A percentile compares a stretch with the other conserved stretches of the same genome.
Conservation (phyloP, 2,113 vertebrate species). For the Saimiri boliviensis region DNA sequence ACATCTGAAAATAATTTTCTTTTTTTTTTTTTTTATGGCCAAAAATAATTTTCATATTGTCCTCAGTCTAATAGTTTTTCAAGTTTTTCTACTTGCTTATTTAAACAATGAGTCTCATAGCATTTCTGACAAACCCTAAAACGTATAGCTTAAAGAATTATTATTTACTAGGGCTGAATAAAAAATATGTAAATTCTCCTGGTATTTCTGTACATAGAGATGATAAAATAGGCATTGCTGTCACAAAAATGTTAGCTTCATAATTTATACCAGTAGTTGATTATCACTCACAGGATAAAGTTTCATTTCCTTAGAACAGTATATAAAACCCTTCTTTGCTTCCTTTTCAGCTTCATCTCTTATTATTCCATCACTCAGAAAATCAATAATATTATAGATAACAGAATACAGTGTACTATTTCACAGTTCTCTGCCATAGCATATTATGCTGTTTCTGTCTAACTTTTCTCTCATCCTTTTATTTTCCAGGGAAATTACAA, state of each 20-base stretch:
- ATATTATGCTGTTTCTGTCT: background rate
- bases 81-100: slow-evolving; percentile 10
- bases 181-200: background rate
- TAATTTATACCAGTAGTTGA: background rate
- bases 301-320: background rate
- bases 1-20: slow-evolving; percentile 36
- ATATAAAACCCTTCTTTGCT: background rate
- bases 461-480: slow-evolving; percentile 35
- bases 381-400: background rate
- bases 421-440: slow-evolving; percentile 26
- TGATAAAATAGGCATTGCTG: background rate
- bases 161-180: slow-evolving; percentile 4
- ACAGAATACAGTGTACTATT: background rate
- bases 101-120: slow-evolving; percentile 5
- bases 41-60: slow-evolving; percentile 45
- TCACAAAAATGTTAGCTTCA: slow-evolving; percentile 9
- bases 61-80: background rate
- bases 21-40: no score
- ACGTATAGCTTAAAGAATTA: background rate
- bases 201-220: background rate
- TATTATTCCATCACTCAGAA: background rate
- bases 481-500: slow-evolving; percentile 17
- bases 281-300: background rate
- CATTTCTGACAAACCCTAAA: slow-evolving; percentile 37
- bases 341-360: background rate